Conservation (phyloP, 2,113 vertebrate species). For the Scytalopus superciliaris region DNA sequence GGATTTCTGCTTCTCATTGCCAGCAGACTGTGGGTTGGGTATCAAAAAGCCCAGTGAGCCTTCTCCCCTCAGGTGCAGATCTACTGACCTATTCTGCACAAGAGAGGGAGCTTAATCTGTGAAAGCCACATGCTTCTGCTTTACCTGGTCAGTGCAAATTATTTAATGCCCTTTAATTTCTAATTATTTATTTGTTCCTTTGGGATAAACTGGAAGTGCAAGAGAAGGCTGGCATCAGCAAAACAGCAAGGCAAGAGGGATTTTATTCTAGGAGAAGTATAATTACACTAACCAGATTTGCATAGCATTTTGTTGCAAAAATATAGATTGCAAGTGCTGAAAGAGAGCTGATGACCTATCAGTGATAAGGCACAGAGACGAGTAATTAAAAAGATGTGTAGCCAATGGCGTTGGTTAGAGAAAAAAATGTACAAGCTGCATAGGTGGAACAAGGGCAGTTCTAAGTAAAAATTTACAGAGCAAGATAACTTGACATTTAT, state of each 20-base stretch:
- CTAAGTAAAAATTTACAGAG: background rate
- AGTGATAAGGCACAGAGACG: background rate
- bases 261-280: constrained; percentile 25
- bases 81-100: background rate
- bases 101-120: background rate
- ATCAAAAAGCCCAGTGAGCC: background rate
- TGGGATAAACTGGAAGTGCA: constrained; percentile 6
- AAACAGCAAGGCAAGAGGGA: constrained; percentile 8
- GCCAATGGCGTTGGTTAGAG: constrained; percentile 1
- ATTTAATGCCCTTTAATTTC: constrained; percentile 37
- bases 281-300: constrained; percentile 63
- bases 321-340: constrained; percentile 5
- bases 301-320: constrained; percentile 53
- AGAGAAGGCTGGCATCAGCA: constrained; percentile 41
- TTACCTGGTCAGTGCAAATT: background rate
- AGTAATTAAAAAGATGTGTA: constrained; percentile 22
- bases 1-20: background rate
- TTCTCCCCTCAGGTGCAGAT: background rate
- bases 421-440: background rate
- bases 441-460: background rate
- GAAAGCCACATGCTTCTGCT: background rate
- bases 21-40: background rate
- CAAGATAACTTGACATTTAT: constrained; percentile 15
- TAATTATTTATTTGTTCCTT: constrained; percentile 56
- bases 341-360: constrained; percentile 25